Evolutionary conservation across 2,888 invertebrate genomes (phyloP).

Genomic region (Heteromyza rotundicornis): DNA sequence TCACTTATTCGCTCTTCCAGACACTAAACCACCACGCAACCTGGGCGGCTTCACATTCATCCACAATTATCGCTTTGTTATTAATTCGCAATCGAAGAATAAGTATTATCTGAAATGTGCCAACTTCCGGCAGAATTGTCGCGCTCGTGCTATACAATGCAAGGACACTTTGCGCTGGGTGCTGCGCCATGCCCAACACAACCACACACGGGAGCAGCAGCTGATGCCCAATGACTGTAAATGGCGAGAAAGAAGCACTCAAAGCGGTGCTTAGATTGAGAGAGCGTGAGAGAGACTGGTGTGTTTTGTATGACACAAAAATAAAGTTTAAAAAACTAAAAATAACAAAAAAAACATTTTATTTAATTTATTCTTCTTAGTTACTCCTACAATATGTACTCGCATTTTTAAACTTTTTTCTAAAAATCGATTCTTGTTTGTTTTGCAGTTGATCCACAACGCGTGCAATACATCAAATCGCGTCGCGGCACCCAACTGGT

Average conservation of each 20-base stretch:
- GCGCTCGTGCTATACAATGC: constrained; percentile 54
- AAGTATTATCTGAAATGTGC: constrained; percentile 59
- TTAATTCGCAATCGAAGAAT: constrained; percentile 53
- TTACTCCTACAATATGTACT: background rate
- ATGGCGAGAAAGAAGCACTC: no score
- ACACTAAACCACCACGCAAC: no score
- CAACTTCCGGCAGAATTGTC: constrained; percentile 56
- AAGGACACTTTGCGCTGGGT: constrained; percentile 47
- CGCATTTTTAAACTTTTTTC: background rate
- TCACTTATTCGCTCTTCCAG: no score
- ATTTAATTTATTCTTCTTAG: background rate
- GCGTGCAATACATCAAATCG: constrained; percentile 39
- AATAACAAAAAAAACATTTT: background rate
- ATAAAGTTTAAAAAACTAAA: background rate
- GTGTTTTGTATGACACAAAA: background rate
- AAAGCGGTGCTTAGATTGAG: background rate
- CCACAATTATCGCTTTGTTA: constrained; percentile 55
- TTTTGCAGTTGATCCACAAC: constrained; percentile 25
- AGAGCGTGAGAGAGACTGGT: background rate
- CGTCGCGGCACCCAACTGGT: constrained; percentile 55
- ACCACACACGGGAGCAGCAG: constrained; percentile 42
- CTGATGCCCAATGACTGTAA: no score
- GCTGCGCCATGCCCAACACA: constrained; percentile 51
- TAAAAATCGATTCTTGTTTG: background rate
- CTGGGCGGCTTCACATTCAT: constrained; percentile 39